Base-by-base conservation (phyloP, 2,888 invertebrate species). In the Temnothorax ravouxi region DNA sequence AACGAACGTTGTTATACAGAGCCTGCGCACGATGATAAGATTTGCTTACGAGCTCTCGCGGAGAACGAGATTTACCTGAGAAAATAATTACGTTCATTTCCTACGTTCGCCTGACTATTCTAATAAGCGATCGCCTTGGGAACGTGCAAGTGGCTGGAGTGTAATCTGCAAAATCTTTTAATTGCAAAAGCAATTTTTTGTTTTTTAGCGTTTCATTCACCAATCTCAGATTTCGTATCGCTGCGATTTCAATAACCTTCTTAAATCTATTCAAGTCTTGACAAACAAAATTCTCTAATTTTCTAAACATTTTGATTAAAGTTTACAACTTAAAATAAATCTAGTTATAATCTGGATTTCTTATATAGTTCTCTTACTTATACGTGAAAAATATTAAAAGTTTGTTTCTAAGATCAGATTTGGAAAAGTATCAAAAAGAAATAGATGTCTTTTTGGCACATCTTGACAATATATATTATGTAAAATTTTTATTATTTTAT, bases 41-140 rank as follows among this genome's bases (percentile, higher is more conserved):
- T 54, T 67, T 77, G n/a, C 66, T n/a, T 34, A 64, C 41, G n/a
- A 76, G 64, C 13, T 64, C 25, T 6, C 21, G 52, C 13, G n/a
- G 62, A 25, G 11, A 72, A 56, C 18, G 4, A 25, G n/a, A 66
- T 76, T 41, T 50, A 44, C 13, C 38, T 64, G 67, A 3, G n/a
- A 67, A 29, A 77, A 67, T 64, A 44, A 67, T 67, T 29, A 41
- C 44, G 29, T 41, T 41, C 41, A 29, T 44, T 64, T 52, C 13
- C 11, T 44, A 29, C 29, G 44, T 62, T 62, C 29, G 15, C 21
- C 34, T 4, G 47, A 9, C 21, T 62, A 25, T 50, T 62, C 62
- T 50, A 15, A 15, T 18, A 61, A 0, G 6, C 61, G n/a, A 34
- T 29, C 29, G 34, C 18, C 9, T n/a, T 47, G 34, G 21, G 13